phyloP scores from a whole-genome alignment of 2,888 invertebrate genomes.

The Tipula helvola region DNA sequence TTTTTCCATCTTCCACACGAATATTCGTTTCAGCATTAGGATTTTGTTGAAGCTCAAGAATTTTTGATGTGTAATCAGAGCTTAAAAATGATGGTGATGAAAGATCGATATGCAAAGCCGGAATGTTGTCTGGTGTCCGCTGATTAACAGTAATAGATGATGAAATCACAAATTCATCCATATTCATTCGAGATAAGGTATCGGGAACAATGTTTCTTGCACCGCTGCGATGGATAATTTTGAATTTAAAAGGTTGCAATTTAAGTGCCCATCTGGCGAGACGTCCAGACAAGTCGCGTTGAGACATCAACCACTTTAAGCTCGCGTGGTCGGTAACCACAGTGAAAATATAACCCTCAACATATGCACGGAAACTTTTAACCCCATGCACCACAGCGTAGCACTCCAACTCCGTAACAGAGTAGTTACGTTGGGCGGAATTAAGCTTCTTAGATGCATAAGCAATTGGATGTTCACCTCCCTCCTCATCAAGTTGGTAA shows the following conservation, averaged over 20 bases:
- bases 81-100: no score
- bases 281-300: no score
- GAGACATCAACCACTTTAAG: no score
- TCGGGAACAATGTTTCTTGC: not conserved
- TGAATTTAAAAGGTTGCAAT: no score
- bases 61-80: no score
- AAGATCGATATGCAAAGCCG: no score
- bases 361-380: not conserved
- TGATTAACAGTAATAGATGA: not conserved
- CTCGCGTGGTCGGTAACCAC: no score
- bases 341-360: no score
- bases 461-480: not conserved
- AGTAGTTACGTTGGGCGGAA: no score
- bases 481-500: not conserved
- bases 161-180: not conserved
- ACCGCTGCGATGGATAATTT: not conserved
- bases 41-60: no score
- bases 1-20: no score
- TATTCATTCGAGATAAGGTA: not conserved
- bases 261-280: no score
- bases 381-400: not conserved
- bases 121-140: not conserved
- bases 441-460: not conserved
- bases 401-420: not conserved
- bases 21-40: not conserved